Evolutionary conservation across 2,113 vertebrate species (phyloP).

Genomic region (Hemibagrus wyckioides): DNA sequence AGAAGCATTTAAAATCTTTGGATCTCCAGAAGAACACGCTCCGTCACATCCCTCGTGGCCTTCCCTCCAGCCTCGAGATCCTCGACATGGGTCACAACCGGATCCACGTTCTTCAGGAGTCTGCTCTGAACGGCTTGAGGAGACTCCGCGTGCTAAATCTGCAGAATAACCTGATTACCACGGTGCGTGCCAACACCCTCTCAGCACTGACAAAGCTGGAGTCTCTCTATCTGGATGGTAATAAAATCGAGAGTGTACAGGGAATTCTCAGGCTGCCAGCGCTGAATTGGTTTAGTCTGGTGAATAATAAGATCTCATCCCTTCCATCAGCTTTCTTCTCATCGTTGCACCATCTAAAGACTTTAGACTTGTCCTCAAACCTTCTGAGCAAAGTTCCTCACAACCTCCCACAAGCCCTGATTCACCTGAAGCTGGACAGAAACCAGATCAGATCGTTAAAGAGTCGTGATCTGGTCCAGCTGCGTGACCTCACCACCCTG

Average conservation of each 20-base stretch:
- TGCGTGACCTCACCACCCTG: constrained; percentile 75
- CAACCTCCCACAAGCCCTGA: constrained; percentile 74
- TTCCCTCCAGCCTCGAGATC: constrained; percentile 75
- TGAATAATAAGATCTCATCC: constrained; percentile 71
- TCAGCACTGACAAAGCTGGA: constrained; percentile 71
- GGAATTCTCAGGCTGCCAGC: constrained; percentile 67
- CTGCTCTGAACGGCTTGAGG: constrained; percentile 75
- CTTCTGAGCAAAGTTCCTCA: constrained; percentile 71
- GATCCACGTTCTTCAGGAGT: constrained; percentile 66
- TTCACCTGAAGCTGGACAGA: constrained; percentile 77
- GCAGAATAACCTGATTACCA: constrained; percentile 74
- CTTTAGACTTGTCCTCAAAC: constrained; percentile 77
- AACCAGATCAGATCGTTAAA: constrained; percentile 74
- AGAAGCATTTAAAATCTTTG: constrained; percentile 71
- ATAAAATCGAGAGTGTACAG: constrained; percentile 69
- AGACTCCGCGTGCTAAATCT: constrained; percentile 76
- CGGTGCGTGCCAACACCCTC: constrained; percentile 62
- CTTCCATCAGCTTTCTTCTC: constrained; percentile 71
- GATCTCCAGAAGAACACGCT: constrained; percentile 83
- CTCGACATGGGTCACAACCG: constrained; percentile 78
- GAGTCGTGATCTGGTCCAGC: constrained; percentile 72
- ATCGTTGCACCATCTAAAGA: constrained; percentile 68
- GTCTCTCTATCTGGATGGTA: constrained; percentile 74
- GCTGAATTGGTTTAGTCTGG: constrained; percentile 73
- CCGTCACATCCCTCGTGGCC: constrained; percentile 66